Evolutionary conservation across 2,888 invertebrate genomes (phyloP).

Genomic region (Cyclophora punctaria): DNA sequence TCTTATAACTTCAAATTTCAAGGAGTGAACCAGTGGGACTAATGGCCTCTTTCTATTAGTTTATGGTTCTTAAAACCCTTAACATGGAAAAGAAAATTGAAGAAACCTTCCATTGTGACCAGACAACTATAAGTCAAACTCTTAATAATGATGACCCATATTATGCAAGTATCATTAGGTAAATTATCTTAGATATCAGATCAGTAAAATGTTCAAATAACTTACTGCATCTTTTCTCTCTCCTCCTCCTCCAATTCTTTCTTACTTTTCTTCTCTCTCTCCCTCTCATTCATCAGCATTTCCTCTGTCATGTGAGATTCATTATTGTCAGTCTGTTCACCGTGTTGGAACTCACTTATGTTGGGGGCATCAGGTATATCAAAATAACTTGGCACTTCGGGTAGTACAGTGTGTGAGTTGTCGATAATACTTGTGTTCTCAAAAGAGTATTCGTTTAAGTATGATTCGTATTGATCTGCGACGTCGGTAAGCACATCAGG

Average conservation of each 20-base stretch:
- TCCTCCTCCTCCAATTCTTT: conserved; percentile 95
- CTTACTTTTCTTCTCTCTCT: conserved; percentile 83
- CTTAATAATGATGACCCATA: no score
- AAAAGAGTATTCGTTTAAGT: conserved; percentile 58
- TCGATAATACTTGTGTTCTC: conserved; percentile 39
- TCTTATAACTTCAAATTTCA: no score
- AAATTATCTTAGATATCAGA: no score
- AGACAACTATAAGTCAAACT: no score
- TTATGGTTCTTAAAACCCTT: no score
- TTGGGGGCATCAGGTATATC: conserved; percentile 32
- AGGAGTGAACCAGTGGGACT: no score
- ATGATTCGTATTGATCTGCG: conserved; percentile 55
- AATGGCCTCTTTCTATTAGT: no score
- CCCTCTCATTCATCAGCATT: conserved; percentile 67
- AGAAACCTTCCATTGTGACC: no score
- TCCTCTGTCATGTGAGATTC: conserved; percentile 58
- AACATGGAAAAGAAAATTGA: no score
- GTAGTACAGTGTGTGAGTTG: neutral
- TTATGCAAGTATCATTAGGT: no score
- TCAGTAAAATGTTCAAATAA: conserved; percentile 20
- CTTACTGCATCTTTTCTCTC: conserved; percentile 96
- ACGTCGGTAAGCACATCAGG: conserved; percentile 44
- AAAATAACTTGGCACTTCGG: conserved; percentile 10
- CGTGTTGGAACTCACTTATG: conserved; percentile 47
- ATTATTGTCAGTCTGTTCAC: conserved; percentile 36